These are phyloP conservation scores for Porites evermanni DNA, from an alignment of 92 coral and sea anemone genomes.

Conservation along the genomic window DNA sequence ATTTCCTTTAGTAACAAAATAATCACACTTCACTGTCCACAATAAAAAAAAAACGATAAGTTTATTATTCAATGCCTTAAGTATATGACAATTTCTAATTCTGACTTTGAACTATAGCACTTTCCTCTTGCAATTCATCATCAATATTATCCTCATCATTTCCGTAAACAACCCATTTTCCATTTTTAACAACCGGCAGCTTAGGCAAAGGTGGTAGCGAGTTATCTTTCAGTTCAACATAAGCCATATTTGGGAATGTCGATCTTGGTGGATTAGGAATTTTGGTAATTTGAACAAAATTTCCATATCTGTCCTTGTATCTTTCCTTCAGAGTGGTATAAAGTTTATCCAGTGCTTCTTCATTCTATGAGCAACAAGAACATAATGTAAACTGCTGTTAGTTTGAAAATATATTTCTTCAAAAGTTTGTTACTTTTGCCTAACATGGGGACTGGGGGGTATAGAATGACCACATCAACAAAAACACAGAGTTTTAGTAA, in stretches of 20 bases:
- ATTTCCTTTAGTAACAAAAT: too few species aligned
- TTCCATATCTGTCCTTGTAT: constrained; percentile 91
- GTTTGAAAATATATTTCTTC: background rate
- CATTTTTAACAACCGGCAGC: constrained; percentile 84
- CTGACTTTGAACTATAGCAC: constrained; percentile 16
- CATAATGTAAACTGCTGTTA: background rate
- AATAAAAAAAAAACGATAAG: too few species aligned
- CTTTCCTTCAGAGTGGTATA: constrained; percentile 84
- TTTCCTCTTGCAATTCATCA: background rate
- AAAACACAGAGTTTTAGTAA: too few species aligned
- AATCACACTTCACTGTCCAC: too few species aligned
- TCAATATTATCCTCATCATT: constrained; percentile 1
- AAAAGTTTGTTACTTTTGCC: too few species aligned
- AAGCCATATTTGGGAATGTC: constrained; percentile 93
- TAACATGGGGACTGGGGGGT: too few species aligned
- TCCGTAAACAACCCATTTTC: constrained; percentile 77
- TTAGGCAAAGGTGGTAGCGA: constrained; percentile 90
- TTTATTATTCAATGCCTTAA: background rate
- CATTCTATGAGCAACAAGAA: constrained; percentile 51
- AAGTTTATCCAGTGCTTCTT: constrained; percentile 82
- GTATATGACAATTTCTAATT: background rate
- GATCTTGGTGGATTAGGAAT: constrained; percentile 90
- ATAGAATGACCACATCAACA: too few species aligned
- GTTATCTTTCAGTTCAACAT: constrained; percentile 90
- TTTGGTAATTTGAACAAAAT: constrained; percentile 79